A percentile compares a stretch with the other conserved stretches of the same genome.
These are phyloP conservation scores for Bombus pyrosoma DNA, from an alignment of 1,140 invertebrate species.

Conservation along the genomic window DNA sequence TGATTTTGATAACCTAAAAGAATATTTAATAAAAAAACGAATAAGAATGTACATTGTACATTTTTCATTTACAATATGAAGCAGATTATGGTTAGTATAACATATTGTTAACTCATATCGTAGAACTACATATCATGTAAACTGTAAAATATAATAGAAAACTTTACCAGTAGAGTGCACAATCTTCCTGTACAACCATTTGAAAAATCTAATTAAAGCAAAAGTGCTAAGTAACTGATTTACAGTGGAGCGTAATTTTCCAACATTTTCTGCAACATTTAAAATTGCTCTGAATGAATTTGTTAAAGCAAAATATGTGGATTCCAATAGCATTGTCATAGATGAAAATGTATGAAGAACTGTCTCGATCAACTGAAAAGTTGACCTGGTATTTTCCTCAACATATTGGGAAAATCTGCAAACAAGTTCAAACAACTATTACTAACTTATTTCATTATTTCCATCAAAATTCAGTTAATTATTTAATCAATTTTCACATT, in stretches of 20 bases:
- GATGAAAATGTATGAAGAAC: slow-evolving; percentile 95
- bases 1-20: slow-evolving; percentile 79
- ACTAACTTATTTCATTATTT: neutral
- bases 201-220: slow-evolving; percentile 89
- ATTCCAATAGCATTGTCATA: slow-evolving; percentile 98
- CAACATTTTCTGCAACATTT: slow-evolving; percentile 97
- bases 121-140: neutral
- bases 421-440: slow-evolving; percentile 9
- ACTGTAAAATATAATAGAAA: neutral
- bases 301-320: slow-evolving; percentile 96
- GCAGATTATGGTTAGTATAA: neutral
- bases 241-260: slow-evolving; percentile 90
- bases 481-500: neutral
- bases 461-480: neutral
- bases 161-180: slow-evolving; percentile 86
- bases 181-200: slow-evolving; percentile 91
- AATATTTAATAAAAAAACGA: slow-evolving; percentile 31
- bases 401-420: slow-evolving; percentile 91
- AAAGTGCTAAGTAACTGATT: slow-evolving; percentile 93
- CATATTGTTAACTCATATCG: neutral
- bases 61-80: neutral
- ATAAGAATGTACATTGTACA: neutral
- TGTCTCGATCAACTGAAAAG: slow-evolving; percentile 97
- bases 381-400: slow-evolving; percentile 94
- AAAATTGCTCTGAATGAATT: slow-evolving; percentile 97